Percentiles rank a stretch among this genome's conserved stretches.
Conservation (phyloP, 2,888 invertebrate genomes). For the Parnassius apollo region DNA sequence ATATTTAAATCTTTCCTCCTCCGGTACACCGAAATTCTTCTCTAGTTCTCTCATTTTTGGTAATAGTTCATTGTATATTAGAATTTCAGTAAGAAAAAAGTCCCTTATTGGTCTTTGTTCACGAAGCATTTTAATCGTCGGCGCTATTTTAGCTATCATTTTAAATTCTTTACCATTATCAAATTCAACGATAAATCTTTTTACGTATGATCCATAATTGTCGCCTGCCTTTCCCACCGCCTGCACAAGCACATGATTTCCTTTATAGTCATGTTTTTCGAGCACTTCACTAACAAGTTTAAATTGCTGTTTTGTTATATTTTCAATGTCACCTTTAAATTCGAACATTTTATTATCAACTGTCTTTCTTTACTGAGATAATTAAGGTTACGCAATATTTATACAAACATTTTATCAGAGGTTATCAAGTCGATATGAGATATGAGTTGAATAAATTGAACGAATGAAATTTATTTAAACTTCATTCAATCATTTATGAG, state of each 20-base stretch:
- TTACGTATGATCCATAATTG: conserved; percentile 41
- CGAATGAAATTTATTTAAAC: too few relatives aligned
- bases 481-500: too few relatives aligned
- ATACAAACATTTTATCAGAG: conserved; percentile 16
- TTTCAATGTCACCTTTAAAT: conserved; percentile 36
- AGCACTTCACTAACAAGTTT: conserved; percentile 43
- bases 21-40: conserved; percentile 39
- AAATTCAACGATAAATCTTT: conserved; percentile 37
- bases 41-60: conserved; percentile 47
- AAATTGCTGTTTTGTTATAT: conserved; percentile 39
- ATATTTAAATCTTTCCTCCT: conserved; percentile 40
- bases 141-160: conserved; percentile 54
- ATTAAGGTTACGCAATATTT: neutral
- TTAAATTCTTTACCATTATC: conserved; percentile 38
- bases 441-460: too few relatives aligned
- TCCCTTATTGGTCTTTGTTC: conserved; percentile 32
- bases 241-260: conserved; percentile 38
- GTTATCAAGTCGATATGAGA: conserved; percentile 4
- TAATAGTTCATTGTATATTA: conserved; percentile 44
- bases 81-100: conserved; percentile 44
- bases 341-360: conserved; percentile 17
- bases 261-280: conserved; percentile 38
- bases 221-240: conserved; percentile 44
- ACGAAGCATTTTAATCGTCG: conserved; percentile 30
- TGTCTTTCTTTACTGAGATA: neutral